Evolutionary conservation across 2,888 invertebrate species (phyloP).

Genomic region (Trachelus tabidus): DNA sequence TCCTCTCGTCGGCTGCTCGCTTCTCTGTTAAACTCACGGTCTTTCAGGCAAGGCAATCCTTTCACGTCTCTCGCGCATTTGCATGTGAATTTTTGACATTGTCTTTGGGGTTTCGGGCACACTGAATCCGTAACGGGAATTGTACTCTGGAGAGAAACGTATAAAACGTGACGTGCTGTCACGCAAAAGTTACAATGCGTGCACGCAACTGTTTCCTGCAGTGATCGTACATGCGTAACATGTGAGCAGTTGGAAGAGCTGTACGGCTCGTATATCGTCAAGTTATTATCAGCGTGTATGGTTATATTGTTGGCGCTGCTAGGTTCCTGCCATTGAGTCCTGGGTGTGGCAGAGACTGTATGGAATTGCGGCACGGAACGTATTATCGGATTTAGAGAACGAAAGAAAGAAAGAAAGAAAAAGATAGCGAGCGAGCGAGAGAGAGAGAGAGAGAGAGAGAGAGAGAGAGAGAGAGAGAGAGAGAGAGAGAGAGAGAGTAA

Average conservation of each 20-base stretch:
- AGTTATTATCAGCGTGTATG: constrained; percentile 31
- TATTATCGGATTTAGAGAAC: constrained; percentile 24
- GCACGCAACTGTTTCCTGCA: constrained; percentile 7
- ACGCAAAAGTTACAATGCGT: constrained; percentile 6
- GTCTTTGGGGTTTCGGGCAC: neutral
- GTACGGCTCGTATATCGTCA: constrained; percentile 29
- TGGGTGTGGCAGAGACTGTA: constrained; percentile 12
- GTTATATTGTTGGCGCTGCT: neutral
- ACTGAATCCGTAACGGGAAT: neutral
- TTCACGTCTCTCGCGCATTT: neutral
- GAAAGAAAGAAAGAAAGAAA: neutral
- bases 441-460: neutral
- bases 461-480: neutral
- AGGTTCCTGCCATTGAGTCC: neutral
- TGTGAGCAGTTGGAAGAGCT: constrained; percentile 15
- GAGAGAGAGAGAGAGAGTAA: neutral
- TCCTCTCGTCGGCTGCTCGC: neutral
- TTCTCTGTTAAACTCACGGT: neutral
- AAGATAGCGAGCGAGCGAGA: neutral
- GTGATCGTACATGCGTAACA: constrained; percentile 38
- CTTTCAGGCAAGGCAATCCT: neutral
- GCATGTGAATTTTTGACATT: neutral
- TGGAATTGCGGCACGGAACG: constrained; percentile 23
- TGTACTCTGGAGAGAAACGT: neutral
- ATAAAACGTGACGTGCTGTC: neutral